Base-by-base conservation (phyloP, 2,113 vertebrate species). In the Phyllostomus hastatus region DNA sequence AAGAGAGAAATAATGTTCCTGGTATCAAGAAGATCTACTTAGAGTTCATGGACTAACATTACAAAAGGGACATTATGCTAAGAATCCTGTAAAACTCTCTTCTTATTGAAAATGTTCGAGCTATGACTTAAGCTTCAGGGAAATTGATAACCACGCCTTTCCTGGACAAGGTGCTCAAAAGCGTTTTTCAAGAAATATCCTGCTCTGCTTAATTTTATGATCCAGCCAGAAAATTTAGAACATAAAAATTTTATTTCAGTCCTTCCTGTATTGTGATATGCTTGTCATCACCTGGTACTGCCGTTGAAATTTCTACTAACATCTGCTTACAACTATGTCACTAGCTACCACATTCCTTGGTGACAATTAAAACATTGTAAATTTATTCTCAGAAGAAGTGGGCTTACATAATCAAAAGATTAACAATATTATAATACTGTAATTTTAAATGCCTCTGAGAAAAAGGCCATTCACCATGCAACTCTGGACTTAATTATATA, bases 311-410 rank as follows among this genome's bases (percentile, higher is more conserved):
- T 95, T 93, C 87, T 90, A 46, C 88, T 96, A 52, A 80, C 87
- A 95, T 96, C 61, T 96, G 95, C 83, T 97, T 97, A 94, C 50
- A 80, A 73, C 90, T 95, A 46, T 93, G 73, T 94, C 24, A n/a
- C 61, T 79, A 90, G 83, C 78, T 95, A 93, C 85, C 94, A 93
- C 95, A 95, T 75, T 92, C 31, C 26, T 46, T 95, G n/a, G 82
- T 96, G 96, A 94, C 96, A 97, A 97, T 98, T 98, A 97, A 97
- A 97, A 97, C 96, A 97, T 16, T 96, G 97, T 89, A 73, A 97
- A 98, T 98, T 97, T 97, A 97, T 97, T 97, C 96, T 46, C 41
- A 75, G 94, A 92, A 94, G 81, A 86, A 95, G 91, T 93, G 20
- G 50, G 79, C 41, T 96, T 50, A 57, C 66, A 61, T 89, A 73